phyloP scores from a whole-genome alignment of 2,113 vertebrate species.

The Synchiropus splendidus region DNA sequence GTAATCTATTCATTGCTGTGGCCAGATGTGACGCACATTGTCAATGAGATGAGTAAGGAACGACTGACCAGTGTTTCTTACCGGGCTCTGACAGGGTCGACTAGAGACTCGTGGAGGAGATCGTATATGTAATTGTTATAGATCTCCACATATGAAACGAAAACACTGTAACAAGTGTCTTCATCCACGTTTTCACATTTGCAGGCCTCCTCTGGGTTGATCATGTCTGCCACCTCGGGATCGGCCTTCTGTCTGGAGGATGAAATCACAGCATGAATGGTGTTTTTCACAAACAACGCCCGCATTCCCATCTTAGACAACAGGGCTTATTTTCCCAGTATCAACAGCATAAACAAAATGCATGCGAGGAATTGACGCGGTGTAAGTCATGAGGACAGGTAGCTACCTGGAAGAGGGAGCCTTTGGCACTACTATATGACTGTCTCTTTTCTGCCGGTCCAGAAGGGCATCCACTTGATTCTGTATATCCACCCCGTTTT shows the following conservation, averaged over 20 bases:
- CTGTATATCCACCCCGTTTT: slow-evolving; percentile 92
- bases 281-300: background rate
- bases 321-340: no score
- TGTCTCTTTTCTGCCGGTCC: slow-evolving; percentile 87
- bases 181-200: slow-evolving; percentile 81
- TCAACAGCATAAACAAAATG: background rate
- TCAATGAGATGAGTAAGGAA: no score
- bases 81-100: slow-evolving; percentile 86
- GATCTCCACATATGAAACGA: slow-evolving; percentile 95
- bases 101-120: slow-evolving; percentile 79
- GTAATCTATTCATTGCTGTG: no score
- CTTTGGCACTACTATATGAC: slow-evolving; percentile 65
- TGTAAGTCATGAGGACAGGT: no score
- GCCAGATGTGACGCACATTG: no score
- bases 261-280: background rate
- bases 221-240: slow-evolving; percentile 89
- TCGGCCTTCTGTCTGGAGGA: slow-evolving; percentile 74
- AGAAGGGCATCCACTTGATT: slow-evolving; percentile 84
- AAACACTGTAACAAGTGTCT: slow-evolving; percentile 87
- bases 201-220: slow-evolving; percentile 75
- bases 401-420: slow-evolving; percentile 75
- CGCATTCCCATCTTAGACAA: no score
- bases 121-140: slow-evolving; percentile 99
- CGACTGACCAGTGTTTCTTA: slow-evolving; percentile 51
- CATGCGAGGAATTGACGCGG: no score